These are phyloP conservation scores for Stigmatopora nigra DNA, from an alignment of 2,113 vertebrate genomes.

Conservation along the genomic window DNA sequence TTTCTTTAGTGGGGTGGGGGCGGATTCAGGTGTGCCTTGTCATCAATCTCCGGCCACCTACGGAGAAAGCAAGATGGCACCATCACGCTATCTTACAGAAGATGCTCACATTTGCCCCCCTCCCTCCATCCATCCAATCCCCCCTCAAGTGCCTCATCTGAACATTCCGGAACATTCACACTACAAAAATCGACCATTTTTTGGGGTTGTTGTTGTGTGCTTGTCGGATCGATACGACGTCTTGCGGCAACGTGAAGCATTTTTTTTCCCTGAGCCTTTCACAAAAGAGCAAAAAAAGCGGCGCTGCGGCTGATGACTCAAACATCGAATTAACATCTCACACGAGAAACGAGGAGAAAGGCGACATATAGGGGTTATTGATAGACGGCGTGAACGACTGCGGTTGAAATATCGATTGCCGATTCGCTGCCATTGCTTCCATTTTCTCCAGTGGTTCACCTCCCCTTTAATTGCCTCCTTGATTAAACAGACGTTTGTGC, in stretches of 20 bases:
- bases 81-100: slow-evolving; percentile 60
- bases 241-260: slow-evolving; percentile 21
- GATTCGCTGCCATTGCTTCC: slow-evolving; percentile 56
- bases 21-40: slow-evolving; percentile 47
- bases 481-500: too few species aligned
- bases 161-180: slow-evolving; percentile 5
- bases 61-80: slow-evolving; percentile 67
- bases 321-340: slow-evolving; percentile 53
- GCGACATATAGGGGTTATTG: slow-evolving; percentile 46
- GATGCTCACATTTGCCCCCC: slow-evolving; percentile 2
- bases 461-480: neutral
- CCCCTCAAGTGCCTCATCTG: neutral
- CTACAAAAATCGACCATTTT: neutral
- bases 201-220: neutral
- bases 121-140: neutral
- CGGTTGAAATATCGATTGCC: slow-evolving; percentile 67
- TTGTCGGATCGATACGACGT: neutral
- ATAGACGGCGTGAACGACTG: slow-evolving; percentile 61
- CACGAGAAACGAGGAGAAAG: slow-evolving; percentile 1
- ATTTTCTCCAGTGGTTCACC: slow-evolving; percentile 26
- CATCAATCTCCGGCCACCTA: slow-evolving; percentile 68
- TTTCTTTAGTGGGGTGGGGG: slow-evolving; percentile 50
- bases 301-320: slow-evolving; percentile 63
- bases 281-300: slow-evolving; percentile 41
- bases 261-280: slow-evolving; percentile 14